phyloP scores from a whole-genome alignment of 2,113 vertebrate genomes.

The Lipotes vexillifer region DNA sequence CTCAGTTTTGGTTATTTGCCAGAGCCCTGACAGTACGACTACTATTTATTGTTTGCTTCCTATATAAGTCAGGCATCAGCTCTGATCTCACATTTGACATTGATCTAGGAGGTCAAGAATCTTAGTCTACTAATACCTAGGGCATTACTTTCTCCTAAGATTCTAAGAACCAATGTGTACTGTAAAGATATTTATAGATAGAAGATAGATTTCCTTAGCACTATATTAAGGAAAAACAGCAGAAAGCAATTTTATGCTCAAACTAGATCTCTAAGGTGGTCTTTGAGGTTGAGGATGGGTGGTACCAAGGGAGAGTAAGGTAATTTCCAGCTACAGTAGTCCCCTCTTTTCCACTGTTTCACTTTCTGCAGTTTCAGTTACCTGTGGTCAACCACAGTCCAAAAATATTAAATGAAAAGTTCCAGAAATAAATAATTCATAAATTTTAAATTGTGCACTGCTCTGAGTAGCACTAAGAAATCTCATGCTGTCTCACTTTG shows the following conservation, averaged over 20 bases:
- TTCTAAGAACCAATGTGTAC: not conserved
- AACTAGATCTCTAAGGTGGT: not conserved
- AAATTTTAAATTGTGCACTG: not conserved
- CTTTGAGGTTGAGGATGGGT: not conserved
- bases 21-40: not conserved
- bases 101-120: not conserved
- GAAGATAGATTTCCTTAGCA: not conserved
- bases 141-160: not conserved
- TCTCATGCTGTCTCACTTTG: not conserved
- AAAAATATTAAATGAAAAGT: not conserved
- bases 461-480: not conserved
- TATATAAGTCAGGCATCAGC: not conserved
- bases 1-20: not conserved
- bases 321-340: not conserved
- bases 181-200: not conserved
- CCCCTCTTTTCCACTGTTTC: not conserved
- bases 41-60: not conserved
- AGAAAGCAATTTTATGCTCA: not conserved
- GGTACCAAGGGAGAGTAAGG: not conserved
- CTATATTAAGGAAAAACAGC: not conserved
- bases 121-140: not conserved
- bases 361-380: not conserved
- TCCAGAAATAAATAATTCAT: not conserved
- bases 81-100: not conserved
- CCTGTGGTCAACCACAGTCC: not conserved